Base-by-base conservation (phyloP, 2,113 vertebrate genomes). In the Callochromis pleurospilus region DNA sequence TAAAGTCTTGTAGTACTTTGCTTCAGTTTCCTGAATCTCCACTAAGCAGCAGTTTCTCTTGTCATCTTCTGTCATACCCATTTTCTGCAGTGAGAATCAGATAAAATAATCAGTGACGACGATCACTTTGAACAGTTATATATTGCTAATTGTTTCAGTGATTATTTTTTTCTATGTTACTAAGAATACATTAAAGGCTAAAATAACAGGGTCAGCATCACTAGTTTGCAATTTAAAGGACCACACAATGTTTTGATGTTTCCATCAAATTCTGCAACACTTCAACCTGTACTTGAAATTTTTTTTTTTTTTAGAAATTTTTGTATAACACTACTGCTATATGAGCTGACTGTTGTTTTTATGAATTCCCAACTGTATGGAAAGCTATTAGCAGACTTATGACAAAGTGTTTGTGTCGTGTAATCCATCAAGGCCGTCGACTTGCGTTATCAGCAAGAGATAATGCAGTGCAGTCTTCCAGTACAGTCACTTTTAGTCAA, bases 21-120 rank as follows among this genome's bases (percentile, higher is more conserved):
- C 97, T 92, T 99, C 99, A 0, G 99, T 99, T 91, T 99, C 98
- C 86, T 98, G 98, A 83, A 99, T 99, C 95, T 99, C 99, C 54
- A 99, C 92, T 93, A 99, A 89, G 91, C 99, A 99, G 96, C 99
- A 99, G 62, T 97, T 98, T 17, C 99, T 97, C 93, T 99, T 99
- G 96, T 99, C 99, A 2, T 99, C 98, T 93, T 99, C 98, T 0
- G 98, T 98, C 98, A 99, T 99, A 38, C 98, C 98, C 98, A 98
- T 98, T 97, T 99, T 99, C 98, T 99, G 92, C 13, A 65, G 31
- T 11, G 54, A 79, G 56, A 80, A 86, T 9, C 36, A 17, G 15
- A 65, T 19, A 73, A 29, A 62, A 51, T 31, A 49, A 19, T n/a
- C 14, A 75, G 70, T 47, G 70, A 11, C 4, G 3, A 12, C 26